Base-by-base conservation (phyloP, 2,797 vertebrate species). In the Rhinella marina region DNA sequence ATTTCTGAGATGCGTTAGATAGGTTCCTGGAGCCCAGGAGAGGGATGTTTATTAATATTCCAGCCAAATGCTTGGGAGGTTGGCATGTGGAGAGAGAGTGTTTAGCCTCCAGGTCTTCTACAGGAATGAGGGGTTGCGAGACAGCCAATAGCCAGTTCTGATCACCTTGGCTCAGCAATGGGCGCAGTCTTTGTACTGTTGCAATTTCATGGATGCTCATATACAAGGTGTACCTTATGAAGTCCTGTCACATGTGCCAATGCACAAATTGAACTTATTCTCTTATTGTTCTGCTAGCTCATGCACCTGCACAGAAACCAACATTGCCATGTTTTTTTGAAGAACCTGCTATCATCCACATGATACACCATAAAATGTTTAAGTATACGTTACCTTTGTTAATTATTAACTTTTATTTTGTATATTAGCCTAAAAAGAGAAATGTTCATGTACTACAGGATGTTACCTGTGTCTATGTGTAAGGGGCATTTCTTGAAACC, bases 101-200 rank as follows among this genome's bases (percentile, higher is more conserved):
- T 89, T 86, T 86, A 86, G 88, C 85, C 88, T 89, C 75, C 81
- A 89, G 88, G 88, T 87, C 62, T 86, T 89, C 17, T 82, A 59
- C 79, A 86, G 84, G 52, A 86, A 86, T 89, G 54, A 86, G 85
- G 88, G 70, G 62, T 86, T 56, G 73, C 54, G 62, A 83, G 75
- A 82, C 88, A 89, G 81, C 88, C 88, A 89, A 86, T 62, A 84
- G 73, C 85, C 72, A 48, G 75, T 84, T 59, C 29, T 7, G 80
- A 86, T 89, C 85, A 84, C 81, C 85, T 86, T 89, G 88, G 84
- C 88, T 72, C 70, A 41, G 4, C 1, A 25, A 27, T 78, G 59
- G 54, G 79, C 54, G 54, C 76, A 72, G 52, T 78, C n/a, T 85
- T 82, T 82, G 59, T 86, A 25, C 41, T 56, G 56, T 86, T 73